These are phyloP conservation scores for Dendropsophus ebraccatus DNA, from an alignment of 2,113 vertebrate genomes.

Conservation along the genomic window DNA sequence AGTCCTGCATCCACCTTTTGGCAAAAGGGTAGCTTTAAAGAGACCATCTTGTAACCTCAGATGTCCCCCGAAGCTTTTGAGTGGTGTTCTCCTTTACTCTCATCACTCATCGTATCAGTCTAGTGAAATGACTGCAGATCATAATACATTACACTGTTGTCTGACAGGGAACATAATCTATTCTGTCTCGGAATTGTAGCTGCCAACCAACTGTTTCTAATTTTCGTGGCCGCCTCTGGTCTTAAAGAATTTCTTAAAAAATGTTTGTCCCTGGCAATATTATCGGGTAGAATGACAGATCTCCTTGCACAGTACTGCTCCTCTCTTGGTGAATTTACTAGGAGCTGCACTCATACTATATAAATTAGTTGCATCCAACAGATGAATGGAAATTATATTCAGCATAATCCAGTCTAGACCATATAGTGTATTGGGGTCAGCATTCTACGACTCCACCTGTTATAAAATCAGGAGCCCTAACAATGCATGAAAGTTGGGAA, in stretches of 20 bases:
- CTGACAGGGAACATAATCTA: background rate
- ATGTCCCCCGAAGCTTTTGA: no score
- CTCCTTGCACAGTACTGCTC: background rate
- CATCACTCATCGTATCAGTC: background rate
- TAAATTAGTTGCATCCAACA: background rate
- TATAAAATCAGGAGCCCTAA: no score
- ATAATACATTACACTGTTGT: background rate
- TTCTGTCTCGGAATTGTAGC: background rate
- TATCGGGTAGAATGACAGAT: background rate
- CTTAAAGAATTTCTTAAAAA: background rate
- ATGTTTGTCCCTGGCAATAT: background rate
- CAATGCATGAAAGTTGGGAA: no score
- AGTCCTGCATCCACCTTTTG: no score
- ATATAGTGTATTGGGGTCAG: background rate
- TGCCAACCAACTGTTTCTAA: constrained; percentile 2
- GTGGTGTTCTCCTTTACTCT: background rate
- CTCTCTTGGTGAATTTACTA: background rate
- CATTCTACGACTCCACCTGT: background rate
- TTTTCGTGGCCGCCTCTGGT: background rate
- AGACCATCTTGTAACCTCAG: background rate
- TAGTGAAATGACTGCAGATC: background rate
- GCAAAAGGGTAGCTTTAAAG: no score
- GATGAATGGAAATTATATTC: background rate
- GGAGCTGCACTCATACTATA: background rate
- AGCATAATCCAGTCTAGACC: background rate